phyloP scores from a whole-genome alignment of 2,113 vertebrate genomes.

The Scomber colias region DNA sequence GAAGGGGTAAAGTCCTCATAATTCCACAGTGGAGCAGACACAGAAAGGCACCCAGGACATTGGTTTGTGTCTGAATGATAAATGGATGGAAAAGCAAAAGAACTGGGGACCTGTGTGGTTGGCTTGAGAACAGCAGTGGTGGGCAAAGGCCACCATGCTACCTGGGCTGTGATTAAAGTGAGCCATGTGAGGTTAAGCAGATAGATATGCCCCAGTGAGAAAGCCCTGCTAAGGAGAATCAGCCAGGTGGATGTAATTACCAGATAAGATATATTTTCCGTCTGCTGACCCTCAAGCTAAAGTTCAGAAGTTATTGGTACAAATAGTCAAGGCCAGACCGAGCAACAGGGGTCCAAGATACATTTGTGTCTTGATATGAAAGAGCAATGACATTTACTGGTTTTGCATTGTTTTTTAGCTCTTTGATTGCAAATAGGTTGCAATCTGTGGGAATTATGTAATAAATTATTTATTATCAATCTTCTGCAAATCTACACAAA shows the following conservation, averaged over 20 bases:
- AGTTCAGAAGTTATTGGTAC: background rate
- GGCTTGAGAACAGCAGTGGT: constrained; percentile 7
- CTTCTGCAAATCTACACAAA: no score
- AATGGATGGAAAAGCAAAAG: constrained; percentile 46
- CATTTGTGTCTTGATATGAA: background rate
- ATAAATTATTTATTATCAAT: no score
- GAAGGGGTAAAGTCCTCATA: constrained; percentile 12
- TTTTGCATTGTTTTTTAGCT: no score
- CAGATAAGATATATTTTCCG: constrained; percentile 32
- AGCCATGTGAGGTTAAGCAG: constrained; percentile 48
- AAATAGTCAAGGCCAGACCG: background rate
- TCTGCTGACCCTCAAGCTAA: background rate
- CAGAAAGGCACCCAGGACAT: constrained; percentile 43
- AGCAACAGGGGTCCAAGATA: background rate
- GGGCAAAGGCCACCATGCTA: constrained; percentile 53
- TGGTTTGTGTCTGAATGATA: constrained; percentile 70
- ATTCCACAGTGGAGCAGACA: constrained; percentile 39
- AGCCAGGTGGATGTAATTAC: constrained; percentile 36
- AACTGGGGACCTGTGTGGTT: constrained; percentile 25
- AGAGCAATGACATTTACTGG: no score
- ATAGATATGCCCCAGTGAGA: constrained; percentile 7
- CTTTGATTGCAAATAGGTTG: no score
- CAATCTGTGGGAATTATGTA: no score
- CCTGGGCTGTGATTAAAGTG: constrained; percentile 59
- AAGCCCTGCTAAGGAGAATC: constrained; percentile 26